Percentiles rank a stretch among this genome's conserved stretches.
Evolutionary conservation across 2,113 vertebrate genomes (phyloP).

Genomic region (Xiphophorus couchianus): DNA sequence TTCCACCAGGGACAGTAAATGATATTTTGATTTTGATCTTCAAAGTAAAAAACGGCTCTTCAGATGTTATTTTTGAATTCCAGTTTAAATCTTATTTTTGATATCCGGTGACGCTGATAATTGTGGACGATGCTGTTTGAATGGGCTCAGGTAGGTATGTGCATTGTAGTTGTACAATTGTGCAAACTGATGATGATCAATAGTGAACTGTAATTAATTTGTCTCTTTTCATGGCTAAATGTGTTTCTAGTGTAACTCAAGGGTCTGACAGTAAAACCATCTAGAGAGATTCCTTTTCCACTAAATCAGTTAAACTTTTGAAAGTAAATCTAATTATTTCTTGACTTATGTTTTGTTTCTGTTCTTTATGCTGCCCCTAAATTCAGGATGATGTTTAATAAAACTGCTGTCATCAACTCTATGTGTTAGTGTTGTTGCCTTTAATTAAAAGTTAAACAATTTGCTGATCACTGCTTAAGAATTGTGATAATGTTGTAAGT

Average conservation of each 20-base stretch:
- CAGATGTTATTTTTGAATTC: too few relatives aligned
- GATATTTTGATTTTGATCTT: too few relatives aligned
- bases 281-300: background rate
- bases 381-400: background rate
- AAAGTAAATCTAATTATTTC: background rate
- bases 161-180: background rate
- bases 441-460: background rate
- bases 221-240: too few relatives aligned
- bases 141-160: background rate
- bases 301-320: background rate
- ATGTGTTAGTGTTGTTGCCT: background rate
- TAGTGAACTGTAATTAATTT: background rate
- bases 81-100: too few relatives aligned
- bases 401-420: background rate
- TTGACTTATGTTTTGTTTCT: background rate
- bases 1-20: too few relatives aligned
- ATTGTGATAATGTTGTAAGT: background rate
- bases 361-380: background rate
- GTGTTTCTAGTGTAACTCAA: background rate
- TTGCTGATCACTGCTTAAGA: background rate
- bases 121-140: too few relatives aligned
- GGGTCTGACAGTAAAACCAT: background rate
- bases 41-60: too few relatives aligned
- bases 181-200: background rate
- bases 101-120: too few relatives aligned